Base-by-base conservation (phyloP, 2,888 invertebrate species). In the Vandiemenella viatica region DNA sequence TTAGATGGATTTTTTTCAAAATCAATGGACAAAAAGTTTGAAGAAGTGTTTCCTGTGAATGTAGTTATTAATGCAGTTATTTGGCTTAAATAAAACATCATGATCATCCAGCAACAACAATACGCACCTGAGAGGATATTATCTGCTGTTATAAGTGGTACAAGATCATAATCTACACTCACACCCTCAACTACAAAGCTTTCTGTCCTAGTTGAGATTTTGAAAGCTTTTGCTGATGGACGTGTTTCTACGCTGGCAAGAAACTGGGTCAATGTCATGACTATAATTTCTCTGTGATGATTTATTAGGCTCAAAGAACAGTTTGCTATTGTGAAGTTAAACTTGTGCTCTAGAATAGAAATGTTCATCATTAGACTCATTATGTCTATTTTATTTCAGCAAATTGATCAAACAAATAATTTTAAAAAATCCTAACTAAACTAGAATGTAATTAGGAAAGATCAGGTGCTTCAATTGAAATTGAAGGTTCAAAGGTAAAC, bases 111-210 rank as follows among this genome's bases (percentile, higher is more conserved):
- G 32, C 13, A n/a, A 1, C 15, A 32, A 32, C 4, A 7, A 15
- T 32, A 17, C 32, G 18, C 58, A 65, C 71, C 71, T 53, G 65
- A 64, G 17, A 65, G 63, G 51, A 70, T 63, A 54, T 70, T 77
- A 63, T 79, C 77, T 3, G 78, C 77, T 1, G 76, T 75, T 44
- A 84, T 65, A 6, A 86, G 67, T 0, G 85, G 79, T 5, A 81
- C 76, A 22, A 85, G 65, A 52, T 83, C 83, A 50, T 82, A 80
- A 53, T 83, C 83, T 0, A 76, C 68, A 5, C 79, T 79, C 3
- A 78, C 74, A 0, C 84, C 86, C 65, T 87, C 86, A 5, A 85
- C 66, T 0, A 83, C 78, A 52, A 86, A 71, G 60, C 82, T 83
- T 62, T 87, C 86, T 8, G 84, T 76, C 46, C 82, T 69, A 4